A percentile compares a stretch with the other conserved stretches of the same genome.
These are phyloP conservation scores for Drosophila ezoana DNA, from an alignment of 2,888 invertebrate genomes.

Conservation along the genomic window DNA sequence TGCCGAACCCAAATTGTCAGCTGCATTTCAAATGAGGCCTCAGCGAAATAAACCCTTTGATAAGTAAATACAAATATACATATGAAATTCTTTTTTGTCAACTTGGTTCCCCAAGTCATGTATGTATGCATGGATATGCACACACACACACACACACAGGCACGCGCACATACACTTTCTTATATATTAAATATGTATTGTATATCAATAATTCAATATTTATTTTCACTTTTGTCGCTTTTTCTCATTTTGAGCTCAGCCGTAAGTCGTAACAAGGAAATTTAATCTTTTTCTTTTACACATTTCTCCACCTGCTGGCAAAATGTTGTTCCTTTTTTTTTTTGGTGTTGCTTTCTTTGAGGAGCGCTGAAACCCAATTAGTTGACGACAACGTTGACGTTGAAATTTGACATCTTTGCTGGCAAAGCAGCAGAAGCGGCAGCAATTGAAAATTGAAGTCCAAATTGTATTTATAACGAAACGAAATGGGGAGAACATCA, in stretches of 20 bases:
- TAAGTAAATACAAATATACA: constrained; percentile 42
- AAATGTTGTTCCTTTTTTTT: constrained; percentile 31
- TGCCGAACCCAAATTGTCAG: constrained; percentile 62
- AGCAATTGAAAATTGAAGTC: constrained; percentile 63
- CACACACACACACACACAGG: neutral
- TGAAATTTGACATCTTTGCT: constrained; percentile 65
- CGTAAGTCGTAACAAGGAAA: constrained; percentile 72
- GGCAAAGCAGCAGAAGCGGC: constrained; percentile 16
- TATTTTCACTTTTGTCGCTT: constrained; percentile 63
- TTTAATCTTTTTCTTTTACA: constrained; percentile 70
- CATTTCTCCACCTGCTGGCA: constrained; percentile 53
- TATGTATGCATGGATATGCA: constrained; percentile 8
- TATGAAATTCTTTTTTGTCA: constrained; percentile 19
- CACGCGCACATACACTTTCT: no score
- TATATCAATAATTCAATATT: constrained; percentile 78
- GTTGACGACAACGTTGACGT: constrained; percentile 59
- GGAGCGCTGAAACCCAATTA: constrained; percentile 71
- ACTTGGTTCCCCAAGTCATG: constrained; percentile 15
- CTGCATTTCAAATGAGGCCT: constrained; percentile 63
- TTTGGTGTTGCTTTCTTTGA: constrained; percentile 36
- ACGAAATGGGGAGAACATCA: constrained; percentile 34
- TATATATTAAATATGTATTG: constrained; percentile 55
- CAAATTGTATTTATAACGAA: constrained; percentile 69
- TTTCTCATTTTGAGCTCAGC: constrained; percentile 55
- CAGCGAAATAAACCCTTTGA: constrained; percentile 50